A percentile compares a stretch with the other conserved stretches of the same genome.
Evolutionary conservation across 92 coral and sea anemone genomes (phyloP).

Genomic region (Parazoanthus atlanticus): DNA sequence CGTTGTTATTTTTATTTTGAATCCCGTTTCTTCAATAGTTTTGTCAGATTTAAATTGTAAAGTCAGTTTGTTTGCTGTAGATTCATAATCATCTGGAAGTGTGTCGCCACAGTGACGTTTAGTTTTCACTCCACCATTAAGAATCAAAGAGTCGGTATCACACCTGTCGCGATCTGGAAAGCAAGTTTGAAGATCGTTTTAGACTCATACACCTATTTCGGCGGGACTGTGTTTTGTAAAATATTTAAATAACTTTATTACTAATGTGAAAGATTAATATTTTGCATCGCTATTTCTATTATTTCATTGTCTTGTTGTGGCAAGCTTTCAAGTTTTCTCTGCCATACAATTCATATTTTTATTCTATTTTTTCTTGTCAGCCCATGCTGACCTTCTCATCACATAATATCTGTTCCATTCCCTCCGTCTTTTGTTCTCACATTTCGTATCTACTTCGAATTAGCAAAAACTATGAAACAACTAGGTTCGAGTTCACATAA

Average conservation of each 20-base stretch:
- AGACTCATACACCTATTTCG: neutral
- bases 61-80: constrained; percentile 8
- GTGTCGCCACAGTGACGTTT: neutral
- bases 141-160: constrained; percentile 19
- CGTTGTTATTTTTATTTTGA: constrained; percentile 25
- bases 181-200: neutral
- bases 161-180: constrained; percentile 4
- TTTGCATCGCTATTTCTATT: neutral
- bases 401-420: too few species aligned
- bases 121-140: neutral
- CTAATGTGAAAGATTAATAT: neutral
- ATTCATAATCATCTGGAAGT: neutral
- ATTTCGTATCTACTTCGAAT: too few species aligned
- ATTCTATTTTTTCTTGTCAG: too few species aligned
- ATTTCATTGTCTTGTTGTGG: neutral
- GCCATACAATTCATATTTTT: too few species aligned
- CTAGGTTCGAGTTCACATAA: too few species aligned
- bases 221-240: neutral
- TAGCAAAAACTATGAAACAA: too few species aligned
- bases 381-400: too few species aligned
- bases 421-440: too few species aligned
- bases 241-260: too few species aligned
- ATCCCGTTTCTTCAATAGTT: neutral
- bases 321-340: too few species aligned
- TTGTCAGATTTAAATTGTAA: constrained; percentile 19